Evolutionary conservation across 1,140 invertebrate genomes (phyloP), one percentile per base, ranked within the genome.

Genomic region (Tribolium madens): DNA sequence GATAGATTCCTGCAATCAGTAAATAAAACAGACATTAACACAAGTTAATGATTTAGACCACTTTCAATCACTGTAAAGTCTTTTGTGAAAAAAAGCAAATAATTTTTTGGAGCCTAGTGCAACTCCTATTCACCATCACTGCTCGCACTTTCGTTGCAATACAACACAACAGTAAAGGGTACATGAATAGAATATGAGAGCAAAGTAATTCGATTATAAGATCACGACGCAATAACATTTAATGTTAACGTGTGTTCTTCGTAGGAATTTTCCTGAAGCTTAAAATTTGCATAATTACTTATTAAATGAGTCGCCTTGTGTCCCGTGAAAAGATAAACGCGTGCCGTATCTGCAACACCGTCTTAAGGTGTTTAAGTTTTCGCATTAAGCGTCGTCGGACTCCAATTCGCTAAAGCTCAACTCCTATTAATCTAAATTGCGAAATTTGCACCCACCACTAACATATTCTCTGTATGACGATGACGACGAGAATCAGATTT

Each of bases 261-360:
- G 60, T 17, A 69, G 72, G 76, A 77, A 69, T 77, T 77, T 74
- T 57, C 76, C 68, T 72, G 73, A 68, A 69, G 73, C 13, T 77
- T 50, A 42, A 74, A 77, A 77, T 77, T 77, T 77, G 47, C 76
- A 77, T 77, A 77, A 77, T 77, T 77, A 77, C 72, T 77, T 69
- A 75, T 77, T 60, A 73, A 73, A 73, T 73, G 76, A 47, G 53
- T 73, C 18, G 47, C 48, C 15, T 46, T 31, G 76, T 77, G 72
- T 74, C 57, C 76, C 69, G 48, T 52, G 71, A 69, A 69, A 42
- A 46, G 76, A 77, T 73, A 48, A 53, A 69, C 21, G 33, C 72
- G 72, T 73, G 47, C 60, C 48, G 18, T 74, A 77, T 77, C 76
- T 74, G 53, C 21, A 69, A 48, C 36, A 69, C 60, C 53, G 60